A percentile compares a stretch with the other conserved stretches of the same genome.
Evolutionary conservation across 2,888 invertebrate species (phyloP).

Genomic region (Oxycera nigricornis): DNA sequence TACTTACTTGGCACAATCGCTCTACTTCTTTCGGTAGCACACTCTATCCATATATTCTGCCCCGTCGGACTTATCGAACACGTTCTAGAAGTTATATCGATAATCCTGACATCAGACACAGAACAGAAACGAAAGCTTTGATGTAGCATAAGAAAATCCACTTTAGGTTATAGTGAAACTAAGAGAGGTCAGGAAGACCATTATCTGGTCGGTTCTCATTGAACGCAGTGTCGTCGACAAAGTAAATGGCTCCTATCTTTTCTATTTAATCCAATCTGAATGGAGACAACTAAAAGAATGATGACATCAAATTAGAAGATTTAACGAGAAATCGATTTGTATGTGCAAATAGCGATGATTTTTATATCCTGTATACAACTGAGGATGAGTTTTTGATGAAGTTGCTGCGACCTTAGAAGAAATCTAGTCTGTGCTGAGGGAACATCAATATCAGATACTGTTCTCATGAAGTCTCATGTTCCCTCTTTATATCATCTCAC

Average conservation of each 20-base stretch:
- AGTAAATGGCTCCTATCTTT: neutral
- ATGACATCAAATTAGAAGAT: conserved; percentile 12
- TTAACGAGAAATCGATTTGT: conserved; percentile 32
- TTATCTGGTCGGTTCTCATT: neutral
- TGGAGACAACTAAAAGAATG: neutral
- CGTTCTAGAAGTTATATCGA: conserved; percentile 9
- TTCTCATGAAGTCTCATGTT: too few species aligned
- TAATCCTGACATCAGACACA: neutral
- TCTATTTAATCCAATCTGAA: neutral
- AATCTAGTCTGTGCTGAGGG: too few species aligned
- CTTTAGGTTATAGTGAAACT: conserved; percentile 10
- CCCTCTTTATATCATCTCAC: too few species aligned
- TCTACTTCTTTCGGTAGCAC: too few species aligned
- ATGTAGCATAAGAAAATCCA: conserved; percentile 14
- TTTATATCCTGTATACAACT: too few species aligned
- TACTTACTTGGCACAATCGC: too few species aligned
- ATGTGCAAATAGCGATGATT: too few species aligned
- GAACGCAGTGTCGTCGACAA: neutral
- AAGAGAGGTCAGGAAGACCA: neutral
- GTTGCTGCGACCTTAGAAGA: too few species aligned
- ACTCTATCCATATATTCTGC: too few species aligned
- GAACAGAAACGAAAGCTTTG: neutral
- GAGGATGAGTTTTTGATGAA: too few species aligned
- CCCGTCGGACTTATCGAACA: neutral
- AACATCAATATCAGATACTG: too few species aligned